A percentile compares a stretch with the other conserved stretches of the same genome.
phyloP scores from a whole-genome alignment of 2,888 invertebrate species.

The Suillia variegata region DNA sequence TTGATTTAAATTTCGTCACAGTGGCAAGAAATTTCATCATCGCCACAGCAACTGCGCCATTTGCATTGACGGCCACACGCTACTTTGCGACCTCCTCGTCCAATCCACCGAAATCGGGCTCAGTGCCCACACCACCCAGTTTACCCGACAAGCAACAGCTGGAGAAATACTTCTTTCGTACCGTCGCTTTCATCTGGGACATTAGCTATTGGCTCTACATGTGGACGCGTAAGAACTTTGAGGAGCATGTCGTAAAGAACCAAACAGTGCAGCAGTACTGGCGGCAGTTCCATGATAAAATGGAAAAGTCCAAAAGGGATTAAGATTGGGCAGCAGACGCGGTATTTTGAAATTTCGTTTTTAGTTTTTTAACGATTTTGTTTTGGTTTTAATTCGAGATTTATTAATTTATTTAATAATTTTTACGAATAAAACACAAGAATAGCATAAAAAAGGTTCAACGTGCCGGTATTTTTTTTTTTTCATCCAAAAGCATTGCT shows the following conservation, averaged over 20 bases:
- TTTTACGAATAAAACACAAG: background rate
- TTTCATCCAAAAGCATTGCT: too few relatives aligned
- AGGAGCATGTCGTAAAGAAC: conserved; percentile 41
- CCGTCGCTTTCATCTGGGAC: conserved; percentile 50
- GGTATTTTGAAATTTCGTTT: background rate
- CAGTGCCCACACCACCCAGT: conserved; percentile 21
- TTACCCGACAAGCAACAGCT: conserved; percentile 49
- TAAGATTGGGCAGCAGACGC: too few relatives aligned
- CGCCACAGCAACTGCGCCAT: conserved; percentile 4
- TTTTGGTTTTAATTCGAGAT: background rate
- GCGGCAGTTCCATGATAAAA: conserved; percentile 47
- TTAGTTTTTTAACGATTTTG: background rate
- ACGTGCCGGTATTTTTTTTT: background rate
- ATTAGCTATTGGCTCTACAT: conserved; percentile 34
- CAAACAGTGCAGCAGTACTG: conserved; percentile 39
- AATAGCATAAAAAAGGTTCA: background rate
- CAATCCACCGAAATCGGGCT: too few relatives aligned
- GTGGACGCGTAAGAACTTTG: conserved; percentile 34
- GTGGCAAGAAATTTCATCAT: too few relatives aligned
- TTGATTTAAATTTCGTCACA: too few relatives aligned
- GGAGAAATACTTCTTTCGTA: conserved; percentile 49
- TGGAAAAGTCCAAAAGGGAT: conserved; percentile 47
- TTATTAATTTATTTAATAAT: conserved; percentile 4
- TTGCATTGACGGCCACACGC: conserved; percentile 8
- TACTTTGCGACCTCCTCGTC: background rate